Percentiles rank a stretch among this genome's conserved stretches.
These are phyloP conservation scores for Drosophila navojoa DNA, from an alignment of 1,140 invertebrate genomes.

Conservation along the genomic window DNA sequence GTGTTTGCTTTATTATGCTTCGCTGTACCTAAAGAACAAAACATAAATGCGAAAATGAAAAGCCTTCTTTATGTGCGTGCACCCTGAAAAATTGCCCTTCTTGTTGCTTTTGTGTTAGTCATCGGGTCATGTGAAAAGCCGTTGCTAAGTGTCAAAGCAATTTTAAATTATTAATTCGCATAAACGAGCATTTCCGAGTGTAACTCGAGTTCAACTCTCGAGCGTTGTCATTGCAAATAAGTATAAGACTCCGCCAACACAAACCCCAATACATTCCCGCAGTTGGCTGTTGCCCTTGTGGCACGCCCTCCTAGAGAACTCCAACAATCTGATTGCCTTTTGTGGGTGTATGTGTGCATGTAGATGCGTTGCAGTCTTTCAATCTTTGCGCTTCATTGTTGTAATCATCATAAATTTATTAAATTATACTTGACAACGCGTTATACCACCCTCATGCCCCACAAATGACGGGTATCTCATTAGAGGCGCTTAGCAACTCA, in stretches of 20 bases:
- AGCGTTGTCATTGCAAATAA: slow-evolving; percentile 60
- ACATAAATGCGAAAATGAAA: slow-evolving; percentile 48
- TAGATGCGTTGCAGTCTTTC: slow-evolving; percentile 21
- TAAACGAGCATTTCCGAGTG: slow-evolving; percentile 61
- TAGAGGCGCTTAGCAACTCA: slow-evolving; percentile 20
- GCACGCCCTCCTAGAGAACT: background rate
- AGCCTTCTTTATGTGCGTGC: slow-evolving; percentile 18
- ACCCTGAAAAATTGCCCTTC: slow-evolving; percentile 3
- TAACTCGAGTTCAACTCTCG: slow-evolving; percentile 8
- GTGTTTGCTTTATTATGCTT: slow-evolving; percentile 19
- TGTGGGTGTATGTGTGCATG: background rate
- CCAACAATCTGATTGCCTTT: background rate
- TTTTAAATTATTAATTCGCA: slow-evolving; percentile 66
- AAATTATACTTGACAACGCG: slow-evolving; percentile 67
- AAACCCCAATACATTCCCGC: background rate
- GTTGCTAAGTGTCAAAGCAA: slow-evolving; percentile 55
- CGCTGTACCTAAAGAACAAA: slow-evolving; percentile 34
- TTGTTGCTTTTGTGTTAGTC: slow-evolving; percentile 31
- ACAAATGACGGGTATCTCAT: slow-evolving; percentile 22
- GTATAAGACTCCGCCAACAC: background rate
- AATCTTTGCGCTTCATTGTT: slow-evolving; percentile 52
- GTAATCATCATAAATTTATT: slow-evolving; percentile 73
- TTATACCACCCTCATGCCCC: background rate
- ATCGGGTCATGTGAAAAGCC: slow-evolving; percentile 27
- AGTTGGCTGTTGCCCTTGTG: slow-evolving; percentile 20